These are phyloP conservation scores for Amphiprion clarkii DNA, from an alignment of 2,797 vertebrate genomes.

Conservation along the genomic window DNA sequence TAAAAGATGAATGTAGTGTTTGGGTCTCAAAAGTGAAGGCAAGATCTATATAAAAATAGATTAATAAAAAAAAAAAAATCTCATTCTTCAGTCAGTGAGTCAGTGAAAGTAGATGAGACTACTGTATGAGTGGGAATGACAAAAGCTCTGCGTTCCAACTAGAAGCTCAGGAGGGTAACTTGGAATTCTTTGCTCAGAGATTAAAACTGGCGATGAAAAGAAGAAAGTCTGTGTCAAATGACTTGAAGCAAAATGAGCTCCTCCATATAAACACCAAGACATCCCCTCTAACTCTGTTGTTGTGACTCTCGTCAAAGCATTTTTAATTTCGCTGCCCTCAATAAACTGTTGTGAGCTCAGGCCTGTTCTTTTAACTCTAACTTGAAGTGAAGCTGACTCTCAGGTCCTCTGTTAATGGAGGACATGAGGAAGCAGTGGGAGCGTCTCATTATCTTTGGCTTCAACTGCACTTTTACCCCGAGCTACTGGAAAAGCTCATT, in stretches of 20 bases:
- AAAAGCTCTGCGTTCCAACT: slow-evolving; percentile 11
- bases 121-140: slow-evolving; percentile 3
- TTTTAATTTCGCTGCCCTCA: background rate
- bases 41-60: background rate
- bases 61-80: background rate
- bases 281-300: slow-evolving; percentile 4
- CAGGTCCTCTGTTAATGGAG: slow-evolving; percentile 36
- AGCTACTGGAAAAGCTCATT: slow-evolving; percentile 68
- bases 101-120: slow-evolving; percentile 17
- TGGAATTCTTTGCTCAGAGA: slow-evolving; percentile 18
- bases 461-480: slow-evolving; percentile 62
- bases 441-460: slow-evolving; percentile 67
- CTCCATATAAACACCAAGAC: slow-evolving; percentile 7
- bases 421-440: slow-evolving; percentile 45
- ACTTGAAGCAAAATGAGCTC: slow-evolving; percentile 29
- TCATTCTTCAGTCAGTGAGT: background rate
- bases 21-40: too few species aligned
- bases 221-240: slow-evolving; percentile 8
- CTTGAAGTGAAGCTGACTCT: slow-evolving; percentile 43
- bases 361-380: slow-evolving; percentile 36
- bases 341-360: background rate
- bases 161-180: slow-evolving; percentile 18
- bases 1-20: too few species aligned
- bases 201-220: slow-evolving; percentile 20
- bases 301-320: slow-evolving; percentile 9